phyloP scores from a whole-genome alignment of 1,140 invertebrate species.

The Philopotamus ludificatus region DNA sequence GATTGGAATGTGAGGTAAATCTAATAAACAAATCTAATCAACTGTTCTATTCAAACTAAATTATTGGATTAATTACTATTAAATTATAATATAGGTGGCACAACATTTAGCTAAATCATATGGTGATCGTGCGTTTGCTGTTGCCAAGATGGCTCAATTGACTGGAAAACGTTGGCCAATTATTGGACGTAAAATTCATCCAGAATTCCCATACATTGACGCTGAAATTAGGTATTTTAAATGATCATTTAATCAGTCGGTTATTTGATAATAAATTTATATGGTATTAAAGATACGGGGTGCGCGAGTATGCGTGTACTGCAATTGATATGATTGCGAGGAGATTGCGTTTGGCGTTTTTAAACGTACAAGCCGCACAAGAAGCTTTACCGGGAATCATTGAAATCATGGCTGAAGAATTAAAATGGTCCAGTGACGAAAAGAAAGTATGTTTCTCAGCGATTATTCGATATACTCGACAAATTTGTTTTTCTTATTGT shows the following conservation, averaged over 20 bases:
- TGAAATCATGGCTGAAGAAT: slow-evolving; percentile 95
- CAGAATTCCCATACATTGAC: slow-evolving; percentile 98
- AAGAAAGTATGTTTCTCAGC: slow-evolving; percentile 60
- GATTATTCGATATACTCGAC: too few relatives aligned
- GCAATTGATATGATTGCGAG: slow-evolving; percentile 96
- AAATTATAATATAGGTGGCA: slow-evolving; percentile 59
- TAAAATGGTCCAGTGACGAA: slow-evolving; percentile 87
- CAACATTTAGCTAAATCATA: slow-evolving; percentile 96
- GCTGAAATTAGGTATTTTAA: slow-evolving; percentile 83
- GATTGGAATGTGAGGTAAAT: slow-evolving; percentile 82
- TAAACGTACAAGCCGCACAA: slow-evolving; percentile 94
- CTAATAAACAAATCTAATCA: too few relatives aligned
- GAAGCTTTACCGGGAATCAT: slow-evolving; percentile 91
- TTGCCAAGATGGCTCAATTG: slow-evolving; percentile 91
- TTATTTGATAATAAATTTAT: background rate
- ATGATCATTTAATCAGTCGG: slow-evolving; percentile 65
- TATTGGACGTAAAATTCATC: slow-evolving; percentile 93
- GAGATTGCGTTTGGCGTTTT: slow-evolving; percentile 88
- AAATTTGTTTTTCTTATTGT: too few relatives aligned
- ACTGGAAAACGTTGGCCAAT: slow-evolving; percentile 97
- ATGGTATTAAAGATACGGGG: slow-evolving; percentile 70
- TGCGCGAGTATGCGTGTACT: slow-evolving; percentile 93
- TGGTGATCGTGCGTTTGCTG: slow-evolving; percentile 95
- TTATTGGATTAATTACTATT: too few relatives aligned
- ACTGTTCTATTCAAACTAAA: too few relatives aligned